Percentiles rank a stretch among this genome's conserved stretches.
These are phyloP conservation scores for Turnix velox DNA, from an alignment of 2,113 vertebrate genomes.

Conservation along the genomic window DNA sequence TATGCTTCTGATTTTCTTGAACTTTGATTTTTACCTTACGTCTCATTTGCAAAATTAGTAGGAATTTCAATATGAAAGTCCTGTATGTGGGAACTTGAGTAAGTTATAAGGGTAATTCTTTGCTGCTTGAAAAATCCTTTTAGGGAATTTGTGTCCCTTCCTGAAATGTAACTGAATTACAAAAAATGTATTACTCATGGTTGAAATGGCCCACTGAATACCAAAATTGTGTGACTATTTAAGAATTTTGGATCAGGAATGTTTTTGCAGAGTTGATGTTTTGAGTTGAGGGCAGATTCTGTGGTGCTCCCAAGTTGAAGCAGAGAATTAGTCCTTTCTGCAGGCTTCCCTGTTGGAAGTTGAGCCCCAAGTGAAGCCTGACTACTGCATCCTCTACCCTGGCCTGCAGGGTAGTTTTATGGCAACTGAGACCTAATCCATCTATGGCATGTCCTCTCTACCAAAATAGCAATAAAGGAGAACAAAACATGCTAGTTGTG, in stretches of 20 bases:
- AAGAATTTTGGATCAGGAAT: not conserved
- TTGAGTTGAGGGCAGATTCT: not conserved
- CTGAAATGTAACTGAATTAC: not conserved
- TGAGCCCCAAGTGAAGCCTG: accelerated
- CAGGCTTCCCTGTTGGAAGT: not conserved
- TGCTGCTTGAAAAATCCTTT: not conserved
- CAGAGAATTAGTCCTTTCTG: not conserved
- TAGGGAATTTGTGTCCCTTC: not conserved
- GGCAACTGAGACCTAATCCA: not conserved
- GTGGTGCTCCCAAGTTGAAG: not conserved
- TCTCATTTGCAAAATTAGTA: not conserved
- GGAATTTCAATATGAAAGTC: not conserved
- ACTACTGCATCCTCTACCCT: not conserved
- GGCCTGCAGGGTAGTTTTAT: not conserved
- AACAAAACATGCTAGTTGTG: not conserved
- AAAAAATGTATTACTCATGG: not conserved
- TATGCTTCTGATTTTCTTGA: not conserved
- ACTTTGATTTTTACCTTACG: not conserved
- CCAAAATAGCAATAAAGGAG: not conserved
- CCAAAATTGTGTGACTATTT: not conserved
- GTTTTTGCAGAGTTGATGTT: not conserved
- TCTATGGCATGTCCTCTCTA: not conserved
- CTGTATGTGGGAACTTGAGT: not conserved
- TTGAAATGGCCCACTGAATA: not conserved
- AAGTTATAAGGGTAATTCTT: not conserved